Conservation (phyloP, 1,140 invertebrate genomes). For the Paramacrobiotus metropolitanus region DNA sequence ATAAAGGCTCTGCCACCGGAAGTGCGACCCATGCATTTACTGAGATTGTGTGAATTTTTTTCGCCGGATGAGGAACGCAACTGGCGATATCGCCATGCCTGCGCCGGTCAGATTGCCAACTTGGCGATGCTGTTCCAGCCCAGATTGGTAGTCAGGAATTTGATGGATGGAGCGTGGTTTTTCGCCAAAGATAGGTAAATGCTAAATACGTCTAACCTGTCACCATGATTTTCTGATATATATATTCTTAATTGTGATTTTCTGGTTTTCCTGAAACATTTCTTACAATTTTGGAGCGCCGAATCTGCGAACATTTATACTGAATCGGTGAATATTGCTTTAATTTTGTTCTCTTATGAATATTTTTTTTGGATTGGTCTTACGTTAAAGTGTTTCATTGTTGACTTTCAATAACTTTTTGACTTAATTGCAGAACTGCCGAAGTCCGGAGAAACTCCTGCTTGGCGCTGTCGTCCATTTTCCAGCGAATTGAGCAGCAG, state of each 20-base stretch:
- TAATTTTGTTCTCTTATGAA: not conserved
- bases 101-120: not conserved
- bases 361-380: too few species aligned
- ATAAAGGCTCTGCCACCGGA: not conserved
- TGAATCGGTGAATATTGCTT: not conserved
- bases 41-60: slow-evolving; percentile 3
- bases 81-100: not conserved
- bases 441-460: not conserved
- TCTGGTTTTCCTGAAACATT: too few species aligned
- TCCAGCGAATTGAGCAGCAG: slow-evolving; percentile 1
- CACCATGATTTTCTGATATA: too few species aligned
- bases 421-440: not conserved
- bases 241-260: too few species aligned
- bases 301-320: too few species aligned
- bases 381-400: not conserved
- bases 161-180: slow-evolving; percentile 3
- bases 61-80: not conserved
- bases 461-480: not conserved
- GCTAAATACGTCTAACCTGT: too few species aligned
- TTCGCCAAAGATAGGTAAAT: slow-evolving; percentile 4
- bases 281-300: too few species aligned
- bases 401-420: not conserved
- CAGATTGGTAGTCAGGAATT: not conserved
- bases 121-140: not conserved
- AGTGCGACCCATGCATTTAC: not conserved